Conservation (phyloP, 1,140 invertebrate genomes). For the Linepithema humile region DNA sequence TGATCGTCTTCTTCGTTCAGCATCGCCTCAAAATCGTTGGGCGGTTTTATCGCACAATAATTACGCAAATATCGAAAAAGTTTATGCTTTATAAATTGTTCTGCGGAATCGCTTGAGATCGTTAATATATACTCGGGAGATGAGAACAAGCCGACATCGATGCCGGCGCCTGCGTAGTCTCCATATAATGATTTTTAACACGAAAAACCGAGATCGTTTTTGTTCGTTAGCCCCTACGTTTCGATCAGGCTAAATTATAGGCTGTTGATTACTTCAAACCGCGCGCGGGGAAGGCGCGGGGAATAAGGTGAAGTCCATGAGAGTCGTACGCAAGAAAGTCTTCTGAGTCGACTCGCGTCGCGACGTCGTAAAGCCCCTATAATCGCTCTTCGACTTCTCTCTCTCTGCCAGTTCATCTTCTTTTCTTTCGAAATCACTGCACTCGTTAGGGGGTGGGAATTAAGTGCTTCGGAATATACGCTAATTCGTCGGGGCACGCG, state of each 20-base stretch:
- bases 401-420: slow-evolving; percentile 16
- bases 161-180: slow-evolving; percentile 21
- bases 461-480: slow-evolving; percentile 50
- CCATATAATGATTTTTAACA: slow-evolving; percentile 82
- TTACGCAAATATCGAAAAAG: slow-evolving; percentile 77
- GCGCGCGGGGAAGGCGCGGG: slow-evolving; percentile 48
- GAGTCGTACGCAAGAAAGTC: slow-evolving; percentile 64
- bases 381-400: slow-evolving; percentile 70
- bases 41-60: slow-evolving; percentile 80
- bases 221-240: slow-evolving; percentile 83
- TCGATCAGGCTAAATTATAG: slow-evolving; percentile 85
- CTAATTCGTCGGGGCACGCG: slow-evolving; percentile 34
- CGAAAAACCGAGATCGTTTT: slow-evolving; percentile 83
- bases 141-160: background rate
- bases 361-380: slow-evolving; percentile 75
- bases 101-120: slow-evolving; percentile 81
- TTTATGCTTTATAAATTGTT: slow-evolving; percentile 83
- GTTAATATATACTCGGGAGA: slow-evolving; percentile 76
- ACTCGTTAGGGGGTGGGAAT: slow-evolving; percentile 61
- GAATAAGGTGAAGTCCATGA: slow-evolving; percentile 14
- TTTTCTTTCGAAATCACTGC: slow-evolving; percentile 26
- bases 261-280: slow-evolving; percentile 82
- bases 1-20: background rate
- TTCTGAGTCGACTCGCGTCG: slow-evolving; percentile 57
- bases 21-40: slow-evolving; percentile 73